These are phyloP conservation scores for Tipula confusa DNA, from an alignment of 2,888 invertebrate species.

Conservation along the genomic window DNA sequence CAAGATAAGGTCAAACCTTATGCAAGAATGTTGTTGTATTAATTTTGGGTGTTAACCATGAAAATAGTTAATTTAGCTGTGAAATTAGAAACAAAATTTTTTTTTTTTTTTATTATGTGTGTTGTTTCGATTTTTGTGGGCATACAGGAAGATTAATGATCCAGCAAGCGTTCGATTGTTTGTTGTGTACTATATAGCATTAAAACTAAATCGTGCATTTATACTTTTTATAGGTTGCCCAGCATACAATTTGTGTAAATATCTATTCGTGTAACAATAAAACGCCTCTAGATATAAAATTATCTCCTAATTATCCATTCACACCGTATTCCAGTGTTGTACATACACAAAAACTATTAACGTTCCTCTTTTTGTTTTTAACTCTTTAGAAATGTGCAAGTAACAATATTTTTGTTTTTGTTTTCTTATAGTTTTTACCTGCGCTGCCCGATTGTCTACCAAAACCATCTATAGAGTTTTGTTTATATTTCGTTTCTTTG, in stretches of 20 bases:
- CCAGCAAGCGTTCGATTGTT: neutral
- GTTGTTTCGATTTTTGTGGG: neutral
- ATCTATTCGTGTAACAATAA: neutral
- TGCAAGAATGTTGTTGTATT: slow-evolving; percentile 15
- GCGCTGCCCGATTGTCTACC: slow-evolving; percentile 7
- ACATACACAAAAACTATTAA: neutral
- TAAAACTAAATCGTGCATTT: neutral
- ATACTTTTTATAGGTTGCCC: neutral
- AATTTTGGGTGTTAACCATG: slow-evolving; percentile 28
- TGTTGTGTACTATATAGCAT: neutral
- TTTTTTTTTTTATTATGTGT: neutral
- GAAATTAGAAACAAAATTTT: slow-evolving; percentile 21
- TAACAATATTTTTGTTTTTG: too few species aligned
- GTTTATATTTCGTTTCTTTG: neutral
- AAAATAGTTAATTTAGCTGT: slow-evolving; percentile 28
- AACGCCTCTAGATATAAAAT: neutral
- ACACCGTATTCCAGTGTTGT: neutral
- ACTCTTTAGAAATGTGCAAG: neutral
- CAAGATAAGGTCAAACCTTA: slow-evolving; percentile 16
- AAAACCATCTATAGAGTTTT: neutral
- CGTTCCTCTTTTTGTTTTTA: neutral
- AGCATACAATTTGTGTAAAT: neutral
- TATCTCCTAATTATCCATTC: neutral
- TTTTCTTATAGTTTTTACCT: neutral
- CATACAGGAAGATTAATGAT: neutral